Percentiles rank a stretch among this genome's conserved stretches.
These are phyloP conservation scores for Melinaea marsaeus DNA, from an alignment of 2,888 invertebrate species.

Conservation along the genomic window DNA sequence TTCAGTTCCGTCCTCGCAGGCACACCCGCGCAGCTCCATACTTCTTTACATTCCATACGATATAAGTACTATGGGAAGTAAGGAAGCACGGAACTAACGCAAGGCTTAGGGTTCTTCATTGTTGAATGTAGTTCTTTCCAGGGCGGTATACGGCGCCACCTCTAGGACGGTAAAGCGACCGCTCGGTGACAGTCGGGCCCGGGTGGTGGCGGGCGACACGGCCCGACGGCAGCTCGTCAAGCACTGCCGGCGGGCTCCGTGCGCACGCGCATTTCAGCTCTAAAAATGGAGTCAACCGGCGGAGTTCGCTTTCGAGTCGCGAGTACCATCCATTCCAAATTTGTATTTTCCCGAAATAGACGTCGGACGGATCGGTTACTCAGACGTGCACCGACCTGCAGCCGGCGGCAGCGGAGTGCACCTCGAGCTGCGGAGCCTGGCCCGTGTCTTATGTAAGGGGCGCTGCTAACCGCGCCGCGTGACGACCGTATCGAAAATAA, in stretches of 20 bases:
- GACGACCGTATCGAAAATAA: conserved; percentile 75
- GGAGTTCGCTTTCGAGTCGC: conserved; percentile 75
- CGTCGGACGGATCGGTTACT: conserved; percentile 76
- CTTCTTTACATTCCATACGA: conserved; percentile 99
- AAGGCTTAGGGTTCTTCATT: conserved; percentile 64
- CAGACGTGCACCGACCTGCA: conserved; percentile 74
- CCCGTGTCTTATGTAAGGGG: conserved; percentile 64
- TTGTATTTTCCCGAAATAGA: conserved; percentile 90
- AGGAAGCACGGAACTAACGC: conserved; percentile 95
- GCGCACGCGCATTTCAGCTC: conserved; percentile 77
- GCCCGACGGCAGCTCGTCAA: conserved; percentile 68
- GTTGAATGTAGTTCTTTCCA: conserved; percentile 40
- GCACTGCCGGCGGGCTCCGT: conserved; percentile 68
- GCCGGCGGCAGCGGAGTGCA: conserved; percentile 52
- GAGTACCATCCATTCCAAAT: conserved; percentile 83
- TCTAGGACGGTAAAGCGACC: conserved; percentile 41
- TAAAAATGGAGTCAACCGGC: conserved; percentile 76
- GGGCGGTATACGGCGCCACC: conserved; percentile 46
- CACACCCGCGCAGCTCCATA: conserved; percentile 86
- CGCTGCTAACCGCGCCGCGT: conserved; percentile 70
- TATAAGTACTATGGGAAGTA: conserved; percentile 94
- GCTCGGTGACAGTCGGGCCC: conserved; percentile 41
- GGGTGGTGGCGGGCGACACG: conserved; percentile 68
- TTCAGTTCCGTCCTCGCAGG: conserved; percentile 44
- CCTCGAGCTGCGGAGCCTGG: conserved; percentile 45